Evolutionary conservation across 2,888 invertebrate genomes (phyloP), one percentile per base, ranked within the genome.

Genomic region (Acrobasis suavella): DNA sequence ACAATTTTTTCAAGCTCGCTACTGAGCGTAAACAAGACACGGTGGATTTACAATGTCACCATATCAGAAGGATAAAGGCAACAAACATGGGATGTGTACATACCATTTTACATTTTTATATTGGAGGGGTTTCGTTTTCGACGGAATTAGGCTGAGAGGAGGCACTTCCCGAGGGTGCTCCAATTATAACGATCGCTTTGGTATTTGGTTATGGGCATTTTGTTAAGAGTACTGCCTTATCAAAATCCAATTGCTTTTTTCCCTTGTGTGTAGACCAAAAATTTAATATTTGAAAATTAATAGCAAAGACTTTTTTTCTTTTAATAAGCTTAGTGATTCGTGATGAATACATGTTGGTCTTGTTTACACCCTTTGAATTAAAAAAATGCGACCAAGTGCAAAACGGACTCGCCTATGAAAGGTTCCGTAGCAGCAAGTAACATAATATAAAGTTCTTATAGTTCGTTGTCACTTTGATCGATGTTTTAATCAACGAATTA

Each of bases 171-270:
- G 49, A 49, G 59, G 59, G 38, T 46, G 37, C 49, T 59, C 39
- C 15, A 59, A 63, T 37, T 59, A 55, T 59, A 54, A 42, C 58
- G 39, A 58, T 32, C 32, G 38, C 52, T 37, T 58, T 37, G 39
- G 39, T 55, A 12, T 38, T 55, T 37, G 46, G 58, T 46, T 46
- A 22, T 32, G 58, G n/a, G 15, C 10, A 58, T 58, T 58, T 58
- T 50, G 46, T 58, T 50, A 52, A 14, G 17, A 58, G n/a, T 37
- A 42, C 12, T 54, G 50, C 42, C 46, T 49, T 16, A 49, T 46
- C 14, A 58, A 58, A 58, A 46, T 22, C 10, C 32, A 58, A 58
- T 58, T 9, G 38, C 16, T 39, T 2, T 42, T 55, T 50, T 50
- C 32, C 15, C 50, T 7, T 50, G 17, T 49, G 17, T 17, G 12